These are phyloP conservation scores for Erythrolamprus reginae DNA, from an alignment of 2,113 vertebrate genomes.

Conservation along the genomic window DNA sequence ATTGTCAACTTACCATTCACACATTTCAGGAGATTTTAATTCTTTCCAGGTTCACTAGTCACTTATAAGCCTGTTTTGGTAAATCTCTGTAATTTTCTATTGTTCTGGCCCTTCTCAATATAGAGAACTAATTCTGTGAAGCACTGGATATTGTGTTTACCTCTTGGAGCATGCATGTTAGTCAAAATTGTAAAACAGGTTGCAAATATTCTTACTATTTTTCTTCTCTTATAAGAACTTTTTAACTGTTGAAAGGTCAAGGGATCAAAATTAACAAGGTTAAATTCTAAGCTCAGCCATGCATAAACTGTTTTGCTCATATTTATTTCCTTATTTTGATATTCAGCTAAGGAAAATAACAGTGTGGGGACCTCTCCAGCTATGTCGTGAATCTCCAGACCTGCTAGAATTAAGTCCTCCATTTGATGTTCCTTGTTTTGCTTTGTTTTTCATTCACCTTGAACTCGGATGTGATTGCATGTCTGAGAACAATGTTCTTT, in stretches of 20 bases:
- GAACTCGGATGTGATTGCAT: constrained; percentile 24
- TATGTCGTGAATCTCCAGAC: background rate
- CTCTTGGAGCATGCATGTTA: background rate
- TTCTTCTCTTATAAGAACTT: background rate
- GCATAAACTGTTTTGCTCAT: background rate
- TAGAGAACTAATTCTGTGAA: background rate
- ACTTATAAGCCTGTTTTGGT: background rate
- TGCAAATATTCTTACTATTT: background rate
- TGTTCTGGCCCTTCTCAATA: background rate
- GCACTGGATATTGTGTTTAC: background rate
- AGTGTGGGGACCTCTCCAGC: background rate
- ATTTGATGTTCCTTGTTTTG: background rate
- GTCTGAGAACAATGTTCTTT: constrained; percentile 26
- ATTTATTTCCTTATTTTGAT: background rate
- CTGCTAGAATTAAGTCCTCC: constrained; percentile 6
- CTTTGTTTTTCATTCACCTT: constrained; percentile 25
- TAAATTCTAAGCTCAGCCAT: background rate
- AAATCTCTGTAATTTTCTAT: background rate
- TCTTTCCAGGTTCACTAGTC: background rate
- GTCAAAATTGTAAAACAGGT: background rate
- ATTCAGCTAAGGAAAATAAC: background rate
- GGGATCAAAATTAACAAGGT: background rate
- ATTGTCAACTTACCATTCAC: background rate
- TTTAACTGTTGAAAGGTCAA: background rate
- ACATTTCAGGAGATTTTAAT: background rate